Base-by-base conservation (phyloP, 37 sponge, comb jelly and placozoan species). In the Theonella swinhoei region DNA sequence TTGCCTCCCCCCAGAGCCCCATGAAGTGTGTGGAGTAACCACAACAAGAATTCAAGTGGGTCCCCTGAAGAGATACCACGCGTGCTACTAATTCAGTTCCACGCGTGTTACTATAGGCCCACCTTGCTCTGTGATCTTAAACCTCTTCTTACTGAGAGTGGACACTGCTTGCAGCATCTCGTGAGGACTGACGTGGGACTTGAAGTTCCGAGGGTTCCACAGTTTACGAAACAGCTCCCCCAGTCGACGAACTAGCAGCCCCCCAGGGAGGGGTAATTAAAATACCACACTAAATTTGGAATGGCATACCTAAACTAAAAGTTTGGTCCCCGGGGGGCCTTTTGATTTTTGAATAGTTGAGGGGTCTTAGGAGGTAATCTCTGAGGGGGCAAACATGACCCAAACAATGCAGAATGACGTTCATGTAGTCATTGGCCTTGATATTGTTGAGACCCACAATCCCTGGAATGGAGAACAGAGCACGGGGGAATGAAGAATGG, bases 391-490 rank as follows among this genome's bases (percentile, higher is more conserved):
- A 29, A 9, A 98, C 91, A 54, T 98, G 99, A 24, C 87, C 91
- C 85, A 98, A 76, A 1, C 93, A 80, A 79, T 95, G 93, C 3
- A 98, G 78, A 0, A 98, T 81, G n/a, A 98, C 95, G 43, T 98
- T 98, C 97, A 96, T 96, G 84, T 98, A 98, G 86, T 98, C 99
- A 80, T 98, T 98, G 31, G 97, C 94, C 87, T 95, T 94, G 70
- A 97, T 97, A 38, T 95, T 95, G 76, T 97, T 97, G 33, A 95
- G 85, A 20, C 96, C 96, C n/a, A 93, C 84, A 39, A 95, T 89
- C 11, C 96, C 92, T 89, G 59, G 0, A 75, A 31, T 24, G 61
- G 61, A 59, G 61, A 20, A 20, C 19, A 59, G 61, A 20, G 61
- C 14, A 20, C 14, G 61, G 61, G 20, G 61, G 61, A 59, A 20